Evolutionary conservation across 2,113 vertebrate genomes (phyloP).

Genomic region (Dolichallabes microphthalmus): DNA sequence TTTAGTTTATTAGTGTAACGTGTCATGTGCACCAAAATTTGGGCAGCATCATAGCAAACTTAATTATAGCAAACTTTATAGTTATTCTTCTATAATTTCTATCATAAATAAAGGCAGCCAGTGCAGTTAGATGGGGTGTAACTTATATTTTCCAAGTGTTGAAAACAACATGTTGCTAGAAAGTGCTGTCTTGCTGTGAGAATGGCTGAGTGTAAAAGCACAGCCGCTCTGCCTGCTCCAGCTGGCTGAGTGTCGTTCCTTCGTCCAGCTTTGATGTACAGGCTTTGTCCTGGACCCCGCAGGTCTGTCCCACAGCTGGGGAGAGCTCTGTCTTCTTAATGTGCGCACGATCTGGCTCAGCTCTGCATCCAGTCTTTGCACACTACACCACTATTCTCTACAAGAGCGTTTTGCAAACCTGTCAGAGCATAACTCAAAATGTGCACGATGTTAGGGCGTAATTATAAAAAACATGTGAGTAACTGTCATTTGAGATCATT

Average conservation of each 20-base stretch:
- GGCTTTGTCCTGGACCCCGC: constrained; percentile 33
- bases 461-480: constrained; percentile 21
- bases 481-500: constrained; percentile 18
- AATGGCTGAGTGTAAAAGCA: background rate
- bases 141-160: background rate
- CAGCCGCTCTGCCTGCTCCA: constrained; percentile 21
- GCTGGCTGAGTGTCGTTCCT: constrained; percentile 32
- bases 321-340: constrained; percentile 5
- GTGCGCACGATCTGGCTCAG: constrained; percentile 1
- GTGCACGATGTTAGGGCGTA: background rate
- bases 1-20: background rate
- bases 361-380: constrained; percentile 6
- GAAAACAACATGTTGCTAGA: background rate
- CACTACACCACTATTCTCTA: constrained; percentile 14
- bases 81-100: background rate
- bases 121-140: background rate
- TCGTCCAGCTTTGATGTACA: constrained; percentile 35
- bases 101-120: background rate
- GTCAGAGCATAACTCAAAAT: constrained; percentile 3
- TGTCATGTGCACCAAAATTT: background rate
- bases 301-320: constrained; percentile 44
- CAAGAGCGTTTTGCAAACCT: constrained; percentile 19
- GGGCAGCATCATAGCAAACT: background rate
- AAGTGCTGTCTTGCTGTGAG: background rate
- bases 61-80: no score